Evolutionary conservation across 1,140 invertebrate species (phyloP), one percentile per base, ranked within the genome.

Genomic region (Lethrus apterus): DNA sequence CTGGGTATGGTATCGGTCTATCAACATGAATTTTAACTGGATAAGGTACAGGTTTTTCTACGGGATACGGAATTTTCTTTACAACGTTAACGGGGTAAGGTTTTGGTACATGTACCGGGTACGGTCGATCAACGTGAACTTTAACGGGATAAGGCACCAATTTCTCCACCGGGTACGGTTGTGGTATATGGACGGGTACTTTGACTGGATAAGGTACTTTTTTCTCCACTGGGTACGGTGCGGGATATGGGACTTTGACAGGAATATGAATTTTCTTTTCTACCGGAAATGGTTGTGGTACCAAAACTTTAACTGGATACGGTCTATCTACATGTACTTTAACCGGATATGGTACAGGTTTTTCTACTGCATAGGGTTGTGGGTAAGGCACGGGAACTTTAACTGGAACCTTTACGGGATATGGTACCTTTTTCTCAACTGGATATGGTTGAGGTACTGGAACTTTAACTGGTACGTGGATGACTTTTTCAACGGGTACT

Each of bases 291-390:
- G 79, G 80, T 50, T 79, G 72, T 7, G 80, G 79, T 10, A 81
- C 70, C 35, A 77, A 72, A 2, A 82, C 77, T 55, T 77, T 77
- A 45, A 79, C 73, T 32, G 79, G 78, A 52, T 80, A 74, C 1
- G 74, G 78, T 58, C 76, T 74, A 50, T 81, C 78, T 17, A 81
- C 75, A 34, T 72, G 80, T 18, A 85, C 81, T 58, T 84, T 79
- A 3, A 84, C 81, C 33, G 80, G 75, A 59, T 79, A 79, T 46
- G 80, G 83, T 11, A 84, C 75, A 24, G 75, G 73, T 63, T 84
- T 84, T 58, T 84, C 82, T 0, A 86, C 81, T 21, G 82, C 79
- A 42, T 79, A 77, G 1, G 83, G 83, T 29, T 81, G 74, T 44
- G 73, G 74, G 17, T 83, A 75, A 53, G 79, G 78, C 40, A 83